A percentile compares a stretch with the other conserved stretches of the same genome.
phyloP scores from a whole-genome alignment of 1,140 invertebrate species.

The Pseudomyrmex pallidus region DNA sequence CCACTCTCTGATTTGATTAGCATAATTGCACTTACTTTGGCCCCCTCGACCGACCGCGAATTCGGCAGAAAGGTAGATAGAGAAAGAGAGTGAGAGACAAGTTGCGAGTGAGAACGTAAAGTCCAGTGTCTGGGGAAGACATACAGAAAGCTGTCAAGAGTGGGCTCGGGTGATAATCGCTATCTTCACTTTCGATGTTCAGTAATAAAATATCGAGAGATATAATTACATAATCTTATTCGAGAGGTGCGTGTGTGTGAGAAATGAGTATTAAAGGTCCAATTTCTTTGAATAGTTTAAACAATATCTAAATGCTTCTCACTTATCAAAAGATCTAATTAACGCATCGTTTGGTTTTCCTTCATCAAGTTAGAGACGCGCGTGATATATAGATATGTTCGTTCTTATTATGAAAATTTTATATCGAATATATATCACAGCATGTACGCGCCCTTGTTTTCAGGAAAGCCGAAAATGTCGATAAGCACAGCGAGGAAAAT shows the following conservation, averaged over 20 bases:
- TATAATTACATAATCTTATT: neutral
- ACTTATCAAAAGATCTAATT: neutral
- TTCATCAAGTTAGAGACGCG: neutral
- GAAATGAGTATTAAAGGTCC: too few relatives aligned
- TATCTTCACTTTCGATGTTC: neutral
- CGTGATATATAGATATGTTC: neutral
- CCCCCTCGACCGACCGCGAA: slow-evolving; percentile 69
- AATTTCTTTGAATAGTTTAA: too few relatives aligned
- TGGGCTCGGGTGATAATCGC: neutral
- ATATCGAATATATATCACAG: neutral
- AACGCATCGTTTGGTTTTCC: slow-evolving; percentile 3
- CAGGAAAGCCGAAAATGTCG: slow-evolving; percentile 20
- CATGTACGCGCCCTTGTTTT: slow-evolving; percentile 9
- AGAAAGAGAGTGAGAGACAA: slow-evolving; percentile 4
- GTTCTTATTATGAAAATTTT: neutral
- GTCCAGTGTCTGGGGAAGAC: neutral
- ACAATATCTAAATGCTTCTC: too few relatives aligned
- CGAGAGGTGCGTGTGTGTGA: neutral
- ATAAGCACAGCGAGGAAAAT: slow-evolving; percentile 25
- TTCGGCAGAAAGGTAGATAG: slow-evolving; percentile 63
- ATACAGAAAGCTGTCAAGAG: neutral
- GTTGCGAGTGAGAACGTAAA: neutral
- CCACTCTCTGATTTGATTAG: slow-evolving; percentile 82
- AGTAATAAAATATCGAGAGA: neutral
- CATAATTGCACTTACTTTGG: slow-evolving; percentile 81